phyloP scores from a whole-genome alignment of 1,140 invertebrate species.

The Armadillidium nasatum region DNA sequence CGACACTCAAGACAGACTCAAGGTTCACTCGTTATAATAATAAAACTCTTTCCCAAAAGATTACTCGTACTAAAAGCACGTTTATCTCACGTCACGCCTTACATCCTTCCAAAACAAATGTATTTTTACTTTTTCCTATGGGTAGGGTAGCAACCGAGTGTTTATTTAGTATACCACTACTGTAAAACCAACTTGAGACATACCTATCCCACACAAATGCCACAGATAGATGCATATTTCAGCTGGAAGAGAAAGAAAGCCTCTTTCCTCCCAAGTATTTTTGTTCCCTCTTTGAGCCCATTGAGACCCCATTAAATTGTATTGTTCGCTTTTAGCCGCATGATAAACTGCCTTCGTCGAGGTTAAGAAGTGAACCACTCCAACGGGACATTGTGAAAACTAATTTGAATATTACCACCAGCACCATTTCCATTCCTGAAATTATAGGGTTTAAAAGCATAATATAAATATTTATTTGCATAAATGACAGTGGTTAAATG shows the following conservation, averaged over 20 bases:
- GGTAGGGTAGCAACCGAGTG: too few species aligned
- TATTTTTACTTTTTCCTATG: too few species aligned
- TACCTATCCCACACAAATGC: conserved; percentile 13
- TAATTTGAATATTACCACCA: conserved; percentile 38
- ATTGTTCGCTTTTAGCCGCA: conserved; percentile 24
- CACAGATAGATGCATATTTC: neutral
- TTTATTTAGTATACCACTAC: too few species aligned
- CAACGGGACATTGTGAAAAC: conserved; percentile 39
- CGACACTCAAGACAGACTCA: too few species aligned
- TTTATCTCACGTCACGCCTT: too few species aligned
- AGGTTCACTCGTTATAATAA: too few species aligned
- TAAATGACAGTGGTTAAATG: neutral
- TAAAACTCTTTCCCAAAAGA: too few species aligned
- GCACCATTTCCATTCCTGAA: conserved; percentile 20
- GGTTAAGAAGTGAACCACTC: conserved; percentile 39
- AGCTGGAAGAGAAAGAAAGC: conserved; percentile 4
- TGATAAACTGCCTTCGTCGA: conserved; percentile 42
- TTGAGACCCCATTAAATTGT: conserved; percentile 8
- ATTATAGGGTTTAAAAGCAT: neutral
- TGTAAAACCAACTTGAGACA: neutral
- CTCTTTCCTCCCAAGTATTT: neutral
- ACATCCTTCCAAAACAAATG: too few species aligned
- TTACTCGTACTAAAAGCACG: too few species aligned
- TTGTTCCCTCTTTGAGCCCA: neutral
- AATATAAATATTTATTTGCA: neutral